Evolutionary conservation across 2,797 vertebrate species (phyloP).

Genomic region (Cossypha caffra): DNA sequence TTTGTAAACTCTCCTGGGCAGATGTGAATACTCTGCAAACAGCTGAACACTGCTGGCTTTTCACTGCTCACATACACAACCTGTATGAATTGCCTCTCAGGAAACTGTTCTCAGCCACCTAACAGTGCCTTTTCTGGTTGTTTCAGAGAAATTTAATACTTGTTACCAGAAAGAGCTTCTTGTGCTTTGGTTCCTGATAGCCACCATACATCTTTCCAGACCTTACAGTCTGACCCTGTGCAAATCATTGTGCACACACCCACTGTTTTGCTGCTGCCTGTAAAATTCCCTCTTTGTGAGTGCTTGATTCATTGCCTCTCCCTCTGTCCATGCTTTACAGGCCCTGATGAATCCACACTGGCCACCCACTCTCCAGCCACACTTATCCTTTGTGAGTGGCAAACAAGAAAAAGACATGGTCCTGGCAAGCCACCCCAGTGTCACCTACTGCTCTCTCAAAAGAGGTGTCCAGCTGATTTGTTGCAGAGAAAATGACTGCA

Average conservation of each 20-base stretch:
- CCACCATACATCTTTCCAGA: background rate
- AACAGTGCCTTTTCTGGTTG: background rate
- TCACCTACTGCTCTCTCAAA: background rate
- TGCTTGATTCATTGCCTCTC: background rate
- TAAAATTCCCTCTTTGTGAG: background rate
- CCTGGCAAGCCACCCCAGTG: background rate
- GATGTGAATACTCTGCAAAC: rapidly evolving
- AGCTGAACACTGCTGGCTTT: background rate
- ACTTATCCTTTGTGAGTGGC: background rate
- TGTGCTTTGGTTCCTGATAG: background rate
- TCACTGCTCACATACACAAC: background rate
- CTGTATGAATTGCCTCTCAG: background rate
- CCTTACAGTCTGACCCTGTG: background rate
- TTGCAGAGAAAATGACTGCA: background rate
- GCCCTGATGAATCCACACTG: background rate
- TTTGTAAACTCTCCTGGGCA: background rate
- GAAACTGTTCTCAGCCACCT: background rate
- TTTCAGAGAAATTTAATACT: background rate
- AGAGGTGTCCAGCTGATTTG: background rate
- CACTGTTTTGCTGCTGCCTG: background rate
- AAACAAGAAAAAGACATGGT: background rate
- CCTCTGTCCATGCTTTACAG: background rate
- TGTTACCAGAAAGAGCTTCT: background rate
- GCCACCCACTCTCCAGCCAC: background rate
- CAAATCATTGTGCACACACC: background rate